Evolutionary conservation across 1,140 invertebrate species (phyloP).

Genomic region (Matsumurasca onukii): DNA sequence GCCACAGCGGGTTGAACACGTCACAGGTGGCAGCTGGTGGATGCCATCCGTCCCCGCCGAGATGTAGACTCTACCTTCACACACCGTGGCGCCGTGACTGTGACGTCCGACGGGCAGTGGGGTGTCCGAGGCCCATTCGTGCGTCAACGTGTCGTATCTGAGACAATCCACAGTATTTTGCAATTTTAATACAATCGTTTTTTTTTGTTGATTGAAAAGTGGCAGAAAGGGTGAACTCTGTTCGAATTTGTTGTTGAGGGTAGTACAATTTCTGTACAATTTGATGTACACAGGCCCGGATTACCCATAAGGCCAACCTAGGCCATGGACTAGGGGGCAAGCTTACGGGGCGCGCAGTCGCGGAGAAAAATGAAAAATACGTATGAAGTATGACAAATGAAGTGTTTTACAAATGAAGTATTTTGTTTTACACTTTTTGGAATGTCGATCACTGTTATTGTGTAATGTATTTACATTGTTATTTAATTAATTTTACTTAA

Average conservation of each 20-base stretch:
- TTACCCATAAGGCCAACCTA: too few species aligned
- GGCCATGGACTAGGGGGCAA: too few species aligned
- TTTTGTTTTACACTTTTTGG: too few species aligned
- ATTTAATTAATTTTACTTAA: too few species aligned
- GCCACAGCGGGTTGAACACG: slow-evolving; percentile 20
- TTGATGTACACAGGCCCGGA: neutral
- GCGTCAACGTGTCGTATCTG: slow-evolving; percentile 14
- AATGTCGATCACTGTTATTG: too few species aligned
- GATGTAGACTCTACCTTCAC: slow-evolving; percentile 4
- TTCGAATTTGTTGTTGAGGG: neutral
- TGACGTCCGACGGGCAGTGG: slow-evolving; percentile 11
- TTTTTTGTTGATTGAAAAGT: neutral
- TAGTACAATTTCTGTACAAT: neutral
- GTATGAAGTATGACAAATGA: too few species aligned
- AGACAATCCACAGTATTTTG: neutral
- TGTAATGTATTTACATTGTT: too few species aligned
- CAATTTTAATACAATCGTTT: neutral
- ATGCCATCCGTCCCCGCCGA: slow-evolving; percentile 7
- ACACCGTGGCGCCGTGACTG: slow-evolving; percentile 10
- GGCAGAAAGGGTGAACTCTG: neutral
- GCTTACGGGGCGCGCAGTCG: too few species aligned
- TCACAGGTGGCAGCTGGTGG: slow-evolving; percentile 13
- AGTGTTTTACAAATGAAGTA: too few species aligned
- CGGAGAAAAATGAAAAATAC: too few species aligned
- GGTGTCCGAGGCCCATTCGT: slow-evolving; percentile 6